Conservation (phyloP, 2,797 vertebrate species). For the Gallirallus australis region DNA sequence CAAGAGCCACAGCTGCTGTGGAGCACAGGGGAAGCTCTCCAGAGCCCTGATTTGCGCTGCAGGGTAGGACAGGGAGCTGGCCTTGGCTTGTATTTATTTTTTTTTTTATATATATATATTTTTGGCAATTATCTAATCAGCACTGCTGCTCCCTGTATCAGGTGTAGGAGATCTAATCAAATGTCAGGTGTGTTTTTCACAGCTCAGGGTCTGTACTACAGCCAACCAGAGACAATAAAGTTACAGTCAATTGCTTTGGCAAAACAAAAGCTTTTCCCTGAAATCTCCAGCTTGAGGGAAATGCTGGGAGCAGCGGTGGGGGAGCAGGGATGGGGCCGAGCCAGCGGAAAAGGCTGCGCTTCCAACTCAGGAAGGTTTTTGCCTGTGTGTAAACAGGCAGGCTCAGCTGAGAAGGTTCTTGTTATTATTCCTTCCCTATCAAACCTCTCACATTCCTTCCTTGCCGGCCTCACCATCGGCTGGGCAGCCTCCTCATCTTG, state of each 20-base stretch:
- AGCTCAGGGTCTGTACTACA: neutral
- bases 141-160: fast-evolving
- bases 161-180: neutral
- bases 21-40: neutral
- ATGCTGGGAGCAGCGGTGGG: neutral
- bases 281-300: constrained; percentile 15
- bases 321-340: neutral
- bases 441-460: constrained; percentile 59
- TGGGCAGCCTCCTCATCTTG: neutral
- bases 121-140: neutral
- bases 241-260: neutral
- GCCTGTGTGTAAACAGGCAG: constrained; percentile 33
- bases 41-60: fast-evolving
- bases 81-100: neutral
- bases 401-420: neutral
- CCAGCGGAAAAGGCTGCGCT: neutral
- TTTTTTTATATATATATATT: neutral
- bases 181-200: neutral
- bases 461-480: neutral
- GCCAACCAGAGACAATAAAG: neutral
- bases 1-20: fast-evolving
- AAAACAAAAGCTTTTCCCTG: constrained; percentile 22
- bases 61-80: neutral
- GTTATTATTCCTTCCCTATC: constrained; percentile 68
- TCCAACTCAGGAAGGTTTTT: constrained; percentile 64